A percentile compares a stretch with the other conserved stretches of the same genome.
Conservation (phyloP, 2,113 vertebrate species). For the Phycodurus eques region DNA sequence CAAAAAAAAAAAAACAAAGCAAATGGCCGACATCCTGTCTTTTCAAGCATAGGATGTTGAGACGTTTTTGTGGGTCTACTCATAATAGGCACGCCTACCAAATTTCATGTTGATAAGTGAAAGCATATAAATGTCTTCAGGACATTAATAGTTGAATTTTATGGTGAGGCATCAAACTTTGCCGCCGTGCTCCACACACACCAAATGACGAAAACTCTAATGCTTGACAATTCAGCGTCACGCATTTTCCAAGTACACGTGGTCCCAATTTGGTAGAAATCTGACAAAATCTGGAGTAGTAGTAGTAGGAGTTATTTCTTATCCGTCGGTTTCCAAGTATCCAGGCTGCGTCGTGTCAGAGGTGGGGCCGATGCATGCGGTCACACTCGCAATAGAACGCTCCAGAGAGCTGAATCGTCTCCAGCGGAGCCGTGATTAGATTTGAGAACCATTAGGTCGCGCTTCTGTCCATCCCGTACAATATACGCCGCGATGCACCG, state of each 20-base stretch:
- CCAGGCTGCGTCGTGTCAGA: too few relatives aligned
- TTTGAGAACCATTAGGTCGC: conserved; percentile 9
- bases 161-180: too few relatives aligned
- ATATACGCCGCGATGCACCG: conserved; percentile 31
- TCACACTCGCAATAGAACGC: background rate
- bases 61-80: background rate
- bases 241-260: background rate
- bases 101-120: background rate
- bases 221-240: too few relatives aligned
- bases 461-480: conserved; percentile 43
- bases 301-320: too few relatives aligned
- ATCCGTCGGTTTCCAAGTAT: too few relatives aligned
- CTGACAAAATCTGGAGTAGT: background rate
- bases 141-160: too few relatives aligned
- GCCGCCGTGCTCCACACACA: too few relatives aligned
- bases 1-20: too few relatives aligned
- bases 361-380: background rate
- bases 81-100: background rate
- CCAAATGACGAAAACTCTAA: background rate
- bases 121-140: background rate
- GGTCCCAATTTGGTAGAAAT: background rate
- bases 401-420: background rate
- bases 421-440: background rate
- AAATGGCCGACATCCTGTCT: too few relatives aligned
- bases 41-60: too few relatives aligned